A percentile compares a stretch with the other conserved stretches of the same genome.
Conservation (phyloP, 1,140 invertebrate species). For the Papilio glaucus region DNA sequence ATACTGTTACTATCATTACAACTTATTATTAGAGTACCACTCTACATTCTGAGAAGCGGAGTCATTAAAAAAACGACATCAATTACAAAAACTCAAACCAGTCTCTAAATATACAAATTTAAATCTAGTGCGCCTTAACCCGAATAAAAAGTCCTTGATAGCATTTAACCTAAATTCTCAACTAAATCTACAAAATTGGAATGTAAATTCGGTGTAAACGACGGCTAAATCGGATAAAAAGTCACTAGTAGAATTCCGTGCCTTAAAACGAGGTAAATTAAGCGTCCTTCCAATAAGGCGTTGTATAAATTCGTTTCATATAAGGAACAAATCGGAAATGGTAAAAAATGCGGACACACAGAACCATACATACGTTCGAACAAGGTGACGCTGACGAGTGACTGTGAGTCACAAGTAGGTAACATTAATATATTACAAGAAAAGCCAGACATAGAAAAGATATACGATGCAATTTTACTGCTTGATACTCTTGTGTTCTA, state of each 20-base stretch:
- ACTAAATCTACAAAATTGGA: slow-evolving; percentile 23
- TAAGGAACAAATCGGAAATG: slow-evolving; percentile 24
- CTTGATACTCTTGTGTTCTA: background rate
- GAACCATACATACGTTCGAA: background rate
- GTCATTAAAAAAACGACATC: slow-evolving; percentile 10
- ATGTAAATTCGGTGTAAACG: slow-evolving; percentile 16
- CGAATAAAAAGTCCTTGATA: slow-evolving; percentile 32
- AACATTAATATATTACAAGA: too few relatives aligned
- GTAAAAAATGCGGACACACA: slow-evolving; percentile 29
- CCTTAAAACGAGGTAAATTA: background rate
- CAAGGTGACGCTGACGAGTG: slow-evolving; percentile 15
- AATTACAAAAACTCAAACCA: slow-evolving; percentile 8
- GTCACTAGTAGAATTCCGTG: slow-evolving; percentile 6
- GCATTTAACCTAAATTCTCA: slow-evolving; percentile 29
- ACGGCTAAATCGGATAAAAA: slow-evolving; percentile 24
- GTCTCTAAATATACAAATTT: background rate
- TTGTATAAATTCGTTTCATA: background rate
- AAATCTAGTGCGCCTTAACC: slow-evolving; percentile 16
- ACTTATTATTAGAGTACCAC: slow-evolving; percentile 1
- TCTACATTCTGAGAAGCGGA: background rate
- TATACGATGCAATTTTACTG: background rate
- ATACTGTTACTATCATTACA: background rate
- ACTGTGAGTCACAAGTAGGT: background rate
- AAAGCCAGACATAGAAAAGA: background rate
- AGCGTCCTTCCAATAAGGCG: background rate